A percentile compares a stretch with the other conserved stretches of the same genome.
Conservation (phyloP, 2,888 invertebrate genomes). For the Rapana venosa region DNA sequence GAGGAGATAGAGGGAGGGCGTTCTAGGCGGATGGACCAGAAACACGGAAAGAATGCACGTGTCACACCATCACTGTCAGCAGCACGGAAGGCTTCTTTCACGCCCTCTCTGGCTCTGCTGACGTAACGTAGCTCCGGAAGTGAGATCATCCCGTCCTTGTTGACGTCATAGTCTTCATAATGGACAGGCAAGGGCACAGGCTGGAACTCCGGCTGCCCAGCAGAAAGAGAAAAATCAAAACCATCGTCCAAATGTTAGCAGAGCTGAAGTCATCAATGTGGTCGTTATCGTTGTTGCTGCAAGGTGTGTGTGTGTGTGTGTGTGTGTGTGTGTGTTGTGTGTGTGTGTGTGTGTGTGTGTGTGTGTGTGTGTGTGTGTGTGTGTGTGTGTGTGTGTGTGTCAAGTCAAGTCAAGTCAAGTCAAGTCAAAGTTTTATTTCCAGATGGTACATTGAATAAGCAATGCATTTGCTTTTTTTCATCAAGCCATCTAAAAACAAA, state of each 20-base stretch:
- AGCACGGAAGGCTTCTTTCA: constrained; percentile 21
- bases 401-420: too few relatives aligned
- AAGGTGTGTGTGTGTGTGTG: background rate
- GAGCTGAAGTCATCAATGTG: background rate
- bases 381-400: too few relatives aligned
- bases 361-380: too few relatives aligned
- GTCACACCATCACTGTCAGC: constrained; percentile 33
- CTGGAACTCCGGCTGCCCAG: constrained; percentile 15
- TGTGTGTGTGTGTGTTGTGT: too few relatives aligned
- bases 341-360: too few relatives aligned
- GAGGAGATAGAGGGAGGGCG: too few relatives aligned
- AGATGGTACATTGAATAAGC: too few relatives aligned
- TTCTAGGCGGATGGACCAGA: too few relatives aligned
- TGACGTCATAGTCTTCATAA: constrained; percentile 41
- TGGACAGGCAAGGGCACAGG: constrained; percentile 35
- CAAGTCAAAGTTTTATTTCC: too few relatives aligned
- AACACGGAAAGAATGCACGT: too few relatives aligned
- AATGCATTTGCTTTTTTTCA: too few relatives aligned
- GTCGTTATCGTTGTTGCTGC: background rate
- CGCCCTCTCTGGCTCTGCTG: constrained; percentile 36
- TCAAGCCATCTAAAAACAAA: too few relatives aligned
- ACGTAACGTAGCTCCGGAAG: constrained; percentile 34
- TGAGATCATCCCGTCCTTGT: constrained; percentile 35
- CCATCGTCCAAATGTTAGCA: background rate
- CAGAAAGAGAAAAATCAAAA: background rate